These are phyloP conservation scores for Borostomias antarcticus DNA, from an alignment of 2,797 vertebrate species.

Conservation along the genomic window DNA sequence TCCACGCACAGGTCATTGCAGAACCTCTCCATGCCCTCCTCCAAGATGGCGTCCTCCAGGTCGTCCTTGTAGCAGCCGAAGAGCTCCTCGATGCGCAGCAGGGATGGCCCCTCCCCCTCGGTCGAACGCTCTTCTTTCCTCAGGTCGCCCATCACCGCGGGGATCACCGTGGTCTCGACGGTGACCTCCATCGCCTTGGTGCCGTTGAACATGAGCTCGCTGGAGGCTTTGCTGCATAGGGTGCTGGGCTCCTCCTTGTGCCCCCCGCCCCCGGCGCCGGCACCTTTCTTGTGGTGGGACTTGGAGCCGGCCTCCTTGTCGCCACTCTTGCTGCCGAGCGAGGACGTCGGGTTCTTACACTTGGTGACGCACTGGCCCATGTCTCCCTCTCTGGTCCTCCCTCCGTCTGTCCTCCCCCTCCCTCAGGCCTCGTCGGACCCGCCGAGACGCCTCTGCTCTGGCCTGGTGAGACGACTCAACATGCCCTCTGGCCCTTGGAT, in stretches of 20 bases:
- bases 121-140: slow-evolving; percentile 76
- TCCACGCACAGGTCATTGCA: slow-evolving; percentile 96
- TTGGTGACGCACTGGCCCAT: slow-evolving; percentile 99
- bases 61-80: slow-evolving; percentile 95
- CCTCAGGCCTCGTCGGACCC: slow-evolving; percentile 81
- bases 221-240: slow-evolving; percentile 81
- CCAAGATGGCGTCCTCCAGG: slow-evolving; percentile 93
- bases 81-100: slow-evolving; percentile 87
- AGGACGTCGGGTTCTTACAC: slow-evolving; percentile 98
- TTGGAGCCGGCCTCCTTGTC: slow-evolving; percentile 91
- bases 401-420: slow-evolving; percentile 59
- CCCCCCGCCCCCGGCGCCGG: slow-evolving; percentile 64
- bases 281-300: slow-evolving; percentile 86
- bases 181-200: slow-evolving; percentile 87
- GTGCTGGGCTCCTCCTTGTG: slow-evolving; percentile 87
- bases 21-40: slow-evolving; percentile 98
- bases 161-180: slow-evolving; percentile 79
- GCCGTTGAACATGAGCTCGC: slow-evolving; percentile 90
- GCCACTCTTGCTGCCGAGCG: slow-evolving; percentile 98
- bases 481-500: slow-evolving; percentile 81
- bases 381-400: slow-evolving; percentile 69
- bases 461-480: slow-evolving; percentile 82
- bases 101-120: slow-evolving; percentile 83
- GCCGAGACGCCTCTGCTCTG: slow-evolving; percentile 79
- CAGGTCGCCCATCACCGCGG: slow-evolving; percentile 72